These are phyloP conservation scores for Drusus annulatus DNA, from an alignment of 1,140 invertebrate species.

Conservation along the genomic window DNA sequence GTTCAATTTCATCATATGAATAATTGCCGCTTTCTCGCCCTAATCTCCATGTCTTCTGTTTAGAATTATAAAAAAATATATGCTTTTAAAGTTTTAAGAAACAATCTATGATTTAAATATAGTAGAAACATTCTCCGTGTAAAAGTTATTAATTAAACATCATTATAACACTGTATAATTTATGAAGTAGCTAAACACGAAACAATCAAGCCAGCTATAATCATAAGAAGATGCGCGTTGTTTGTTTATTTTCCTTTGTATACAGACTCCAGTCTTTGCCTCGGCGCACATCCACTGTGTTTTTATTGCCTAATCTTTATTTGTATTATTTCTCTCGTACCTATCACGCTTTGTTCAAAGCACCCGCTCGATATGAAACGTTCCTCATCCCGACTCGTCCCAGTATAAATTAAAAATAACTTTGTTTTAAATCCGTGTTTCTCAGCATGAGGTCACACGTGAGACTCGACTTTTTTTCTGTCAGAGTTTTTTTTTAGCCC, in stretches of 20 bases:
- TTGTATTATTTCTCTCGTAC: not conserved
- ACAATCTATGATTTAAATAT: too few species aligned
- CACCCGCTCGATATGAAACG: not conserved
- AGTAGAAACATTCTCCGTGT: too few species aligned
- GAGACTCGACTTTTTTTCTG: conserved; percentile 41
- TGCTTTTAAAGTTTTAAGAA: too few species aligned
- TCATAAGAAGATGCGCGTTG: not conserved
- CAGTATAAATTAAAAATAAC: conserved; percentile 40
- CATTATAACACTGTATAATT: not conserved
- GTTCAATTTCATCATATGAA: too few species aligned
- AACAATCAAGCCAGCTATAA: not conserved
- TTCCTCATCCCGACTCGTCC: not conserved
- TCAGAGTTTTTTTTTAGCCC: conserved; percentile 23
- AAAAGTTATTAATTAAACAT: too few species aligned
- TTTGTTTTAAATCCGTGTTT: conserved; percentile 45
- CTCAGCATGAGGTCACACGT: conserved; percentile 52
- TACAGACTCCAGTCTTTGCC: not conserved
- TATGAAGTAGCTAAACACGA: not conserved
- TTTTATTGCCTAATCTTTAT: conserved; percentile 19
- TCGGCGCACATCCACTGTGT: conserved; percentile 1
- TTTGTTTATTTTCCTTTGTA: conserved; percentile 20
- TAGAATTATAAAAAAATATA: too few species aligned
- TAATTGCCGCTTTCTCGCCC: too few species aligned
- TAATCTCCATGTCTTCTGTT: too few species aligned
- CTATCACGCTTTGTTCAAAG: conserved; percentile 19